Base-by-base conservation (phyloP, 2,797 vertebrate genomes). In the Liasis olivaceus region DNA sequence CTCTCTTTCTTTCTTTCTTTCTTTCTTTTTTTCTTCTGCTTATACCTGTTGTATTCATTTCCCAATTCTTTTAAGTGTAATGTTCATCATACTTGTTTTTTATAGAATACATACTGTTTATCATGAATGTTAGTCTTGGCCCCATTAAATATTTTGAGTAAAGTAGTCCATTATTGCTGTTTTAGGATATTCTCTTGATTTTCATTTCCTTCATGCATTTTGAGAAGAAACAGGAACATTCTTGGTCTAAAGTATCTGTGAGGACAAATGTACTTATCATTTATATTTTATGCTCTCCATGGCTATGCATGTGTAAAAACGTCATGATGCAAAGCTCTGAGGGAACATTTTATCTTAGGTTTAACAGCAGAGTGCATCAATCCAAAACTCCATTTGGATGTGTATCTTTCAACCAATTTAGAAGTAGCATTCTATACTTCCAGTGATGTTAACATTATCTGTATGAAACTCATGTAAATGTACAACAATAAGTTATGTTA, bases 381-480 rank as follows among this genome's bases (percentile, higher is more conserved):
- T 85, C 31, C 24, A 92, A 56, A 72, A 87, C 93, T 77, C 87
- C 14, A 56, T 81, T 91, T 93, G 85, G 89, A 85, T 0, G 89
- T 58, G 93, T 95, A 85, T 92, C 9, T 95, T 95, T 94, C 26
- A 31, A 81, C 94, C 15, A 36, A 87, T 94, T 85, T 90, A 77
- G 95, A 96, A 94, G 17, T 77, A 47, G 91, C 14, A 62, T 91
- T 13, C 87, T 91, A 66, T 94, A 20, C 8, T 66, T 42, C 20
- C 20, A 66, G 24, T 13, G 17, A 88, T 92, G 94, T 91, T 94
- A 91, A 84, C 85, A 72, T 89, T 66, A 54, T 42, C 91, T 93
- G 90, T 94, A 93, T 94, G 92, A 93, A 96, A 95, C 51, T 95
- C 72, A 5, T 92, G 92, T 95, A 92, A 91, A 93, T 95, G 5